Evolutionary conservation across 2,113 vertebrate genomes (phyloP).

Genomic region (Carollia perspicillata): DNA sequence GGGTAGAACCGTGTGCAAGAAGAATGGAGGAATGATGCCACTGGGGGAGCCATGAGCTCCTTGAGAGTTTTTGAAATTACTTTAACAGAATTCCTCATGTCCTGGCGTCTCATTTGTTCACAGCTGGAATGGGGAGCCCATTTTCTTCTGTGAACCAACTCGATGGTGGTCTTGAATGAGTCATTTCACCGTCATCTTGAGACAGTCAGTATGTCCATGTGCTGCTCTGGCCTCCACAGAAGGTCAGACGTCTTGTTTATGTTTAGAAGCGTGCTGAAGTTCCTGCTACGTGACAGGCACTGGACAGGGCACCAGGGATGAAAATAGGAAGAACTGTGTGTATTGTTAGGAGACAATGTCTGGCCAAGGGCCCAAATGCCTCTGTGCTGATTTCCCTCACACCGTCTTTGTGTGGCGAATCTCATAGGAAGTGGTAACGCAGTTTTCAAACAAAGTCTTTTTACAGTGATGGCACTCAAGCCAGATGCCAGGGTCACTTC

Average conservation of each 20-base stretch:
- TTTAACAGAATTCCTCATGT: not conserved
- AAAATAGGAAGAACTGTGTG: not conserved
- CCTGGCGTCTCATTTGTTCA: not conserved
- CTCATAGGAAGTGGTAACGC: not conserved
- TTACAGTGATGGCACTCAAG: not conserved
- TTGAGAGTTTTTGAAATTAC: not conserved
- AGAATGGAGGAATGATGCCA: not conserved
- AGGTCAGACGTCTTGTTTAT: not conserved
- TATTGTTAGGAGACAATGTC: not conserved
- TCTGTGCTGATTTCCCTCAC: not conserved
- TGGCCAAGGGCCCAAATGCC: not conserved
- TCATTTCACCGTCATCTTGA: not conserved
- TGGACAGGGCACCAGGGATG: not conserved
- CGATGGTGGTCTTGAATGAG: not conserved
- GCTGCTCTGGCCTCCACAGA: not conserved
- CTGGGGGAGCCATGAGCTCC: not conserved
- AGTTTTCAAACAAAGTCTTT: not conserved
- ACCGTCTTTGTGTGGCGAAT: not conserved
- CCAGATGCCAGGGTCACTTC: not conserved
- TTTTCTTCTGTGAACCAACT: not conserved
- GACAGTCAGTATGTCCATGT: not conserved
- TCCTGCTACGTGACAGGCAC: not conserved
- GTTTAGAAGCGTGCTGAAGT: not conserved
- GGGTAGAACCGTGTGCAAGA: too few relatives aligned
- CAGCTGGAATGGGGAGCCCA: not conserved